phyloP scores from a whole-genome alignment of 2,888 invertebrate genomes.

The Hemithea aestivaria region DNA sequence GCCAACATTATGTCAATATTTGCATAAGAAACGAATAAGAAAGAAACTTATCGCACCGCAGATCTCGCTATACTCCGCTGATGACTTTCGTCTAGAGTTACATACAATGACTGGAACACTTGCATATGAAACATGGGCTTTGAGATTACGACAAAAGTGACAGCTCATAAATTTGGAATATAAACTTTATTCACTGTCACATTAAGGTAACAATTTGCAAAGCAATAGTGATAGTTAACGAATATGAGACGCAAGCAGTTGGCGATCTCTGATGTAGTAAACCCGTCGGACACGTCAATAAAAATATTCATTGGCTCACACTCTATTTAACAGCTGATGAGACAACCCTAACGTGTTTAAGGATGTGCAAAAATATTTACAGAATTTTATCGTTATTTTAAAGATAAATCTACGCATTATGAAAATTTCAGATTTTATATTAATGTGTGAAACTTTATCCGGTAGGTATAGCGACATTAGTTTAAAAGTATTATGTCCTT shows the following conservation, averaged over 20 bases:
- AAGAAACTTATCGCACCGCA: conserved; percentile 64
- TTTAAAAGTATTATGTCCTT: no score
- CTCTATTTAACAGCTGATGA: conserved; percentile 73
- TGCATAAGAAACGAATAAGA: conserved; percentile 76
- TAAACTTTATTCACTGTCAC: conserved; percentile 25
- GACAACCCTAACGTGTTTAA: conserved; percentile 55
- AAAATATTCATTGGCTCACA: conserved; percentile 77
- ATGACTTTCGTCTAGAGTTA: conserved; percentile 57
- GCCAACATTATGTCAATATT: conserved; percentile 73
- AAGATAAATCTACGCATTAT: no score
- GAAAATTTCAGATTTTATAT: no score
- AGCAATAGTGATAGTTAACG: conserved; percentile 8
- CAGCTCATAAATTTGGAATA: conserved; percentile 20
- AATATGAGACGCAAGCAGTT: conserved; percentile 35
- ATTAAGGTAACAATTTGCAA: conserved; percentile 36
- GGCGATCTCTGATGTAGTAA: conserved; percentile 46
- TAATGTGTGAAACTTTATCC: no score
- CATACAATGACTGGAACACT: conserved; percentile 16
- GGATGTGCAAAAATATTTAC: conserved; percentile 38
- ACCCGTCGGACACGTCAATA: conserved; percentile 70
- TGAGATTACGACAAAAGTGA: neutral
- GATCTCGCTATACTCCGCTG: conserved; percentile 51
- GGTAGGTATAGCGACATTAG: no score
- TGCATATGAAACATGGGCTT: conserved; percentile 35
- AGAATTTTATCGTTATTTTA: neutral